Percentiles rank a stretch among this genome's conserved stretches.
Evolutionary conservation across 2,888 invertebrate genomes (phyloP).

Genomic region (Chrysolina haemoptera): DNA sequence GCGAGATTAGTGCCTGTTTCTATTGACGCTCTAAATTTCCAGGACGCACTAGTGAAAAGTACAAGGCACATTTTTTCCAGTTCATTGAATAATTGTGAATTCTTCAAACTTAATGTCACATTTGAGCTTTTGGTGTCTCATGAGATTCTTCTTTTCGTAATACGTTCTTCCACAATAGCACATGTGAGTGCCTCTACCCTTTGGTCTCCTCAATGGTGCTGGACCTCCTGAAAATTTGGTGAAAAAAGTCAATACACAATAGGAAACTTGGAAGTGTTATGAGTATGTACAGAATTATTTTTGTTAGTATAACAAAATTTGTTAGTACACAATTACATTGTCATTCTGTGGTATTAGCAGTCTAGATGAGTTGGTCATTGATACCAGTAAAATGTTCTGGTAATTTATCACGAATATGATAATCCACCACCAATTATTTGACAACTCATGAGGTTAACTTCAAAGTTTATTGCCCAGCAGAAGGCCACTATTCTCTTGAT

Average conservation of each 20-base stretch:
- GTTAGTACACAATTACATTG: too few relatives aligned
- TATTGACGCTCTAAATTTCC: neutral
- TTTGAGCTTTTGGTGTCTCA: slow-evolving; percentile 59
- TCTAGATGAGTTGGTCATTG: too few relatives aligned
- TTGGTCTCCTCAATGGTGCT: slow-evolving; percentile 54
- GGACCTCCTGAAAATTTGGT: slow-evolving; percentile 14
- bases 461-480: too few relatives aligned
- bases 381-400: too few relatives aligned
- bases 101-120: slow-evolving; percentile 51
- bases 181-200: slow-evolving; percentile 56
- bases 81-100: slow-evolving; percentile 42
- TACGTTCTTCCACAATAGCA: slow-evolving; percentile 60
- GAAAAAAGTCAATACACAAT: neutral
- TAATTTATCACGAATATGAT: too few relatives aligned
- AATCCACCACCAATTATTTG: too few relatives aligned
- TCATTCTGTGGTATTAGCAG: too few relatives aligned
- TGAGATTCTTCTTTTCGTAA: slow-evolving; percentile 61
- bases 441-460: too few relatives aligned
- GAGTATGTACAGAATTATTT: neutral
- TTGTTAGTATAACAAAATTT: neutral
- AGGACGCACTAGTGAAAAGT: neutral
- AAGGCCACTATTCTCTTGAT: too few relatives aligned
- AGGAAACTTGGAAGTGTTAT: neutral
- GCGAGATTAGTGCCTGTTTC: neutral
- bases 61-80: neutral